These are phyloP conservation scores for Babylonia areolata DNA, from an alignment of 1,140 invertebrate species.

Conservation along the genomic window DNA sequence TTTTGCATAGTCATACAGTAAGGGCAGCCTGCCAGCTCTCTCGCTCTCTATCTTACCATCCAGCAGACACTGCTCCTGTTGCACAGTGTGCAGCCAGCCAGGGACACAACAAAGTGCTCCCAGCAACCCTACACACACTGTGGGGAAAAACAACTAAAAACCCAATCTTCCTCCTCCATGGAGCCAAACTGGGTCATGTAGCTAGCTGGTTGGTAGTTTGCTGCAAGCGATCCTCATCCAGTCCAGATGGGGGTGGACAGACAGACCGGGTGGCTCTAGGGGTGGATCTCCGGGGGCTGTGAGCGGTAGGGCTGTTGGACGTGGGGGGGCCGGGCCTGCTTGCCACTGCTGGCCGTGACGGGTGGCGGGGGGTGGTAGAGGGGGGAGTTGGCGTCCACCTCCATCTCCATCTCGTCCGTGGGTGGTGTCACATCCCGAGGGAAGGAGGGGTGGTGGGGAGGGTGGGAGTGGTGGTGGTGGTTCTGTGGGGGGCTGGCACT, in stretches of 20 bases:
- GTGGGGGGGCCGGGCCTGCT: slow-evolving; percentile 63
- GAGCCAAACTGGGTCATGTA: too few relatives aligned
- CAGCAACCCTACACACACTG: background rate
- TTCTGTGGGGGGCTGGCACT: slow-evolving; percentile 72
- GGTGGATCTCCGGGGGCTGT: slow-evolving; percentile 69
- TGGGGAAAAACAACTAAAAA: too few relatives aligned
- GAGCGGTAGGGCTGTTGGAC: slow-evolving; percentile 63
- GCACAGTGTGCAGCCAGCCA: background rate
- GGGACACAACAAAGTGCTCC: background rate
- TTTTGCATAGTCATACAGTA: background rate
- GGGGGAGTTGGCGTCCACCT: slow-evolving; percentile 71
- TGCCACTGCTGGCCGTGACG: slow-evolving; percentile 81
- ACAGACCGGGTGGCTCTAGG: slow-evolving; percentile 47
- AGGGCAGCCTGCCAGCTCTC: background rate
- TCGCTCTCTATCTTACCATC: background rate
- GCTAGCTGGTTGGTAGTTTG: too few relatives aligned
- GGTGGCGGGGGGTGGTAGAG: slow-evolving; percentile 88
- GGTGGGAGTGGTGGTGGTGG: slow-evolving; percentile 78
- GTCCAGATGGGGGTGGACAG: background rate
- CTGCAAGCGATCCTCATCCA: too few relatives aligned
- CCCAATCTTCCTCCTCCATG: too few relatives aligned
- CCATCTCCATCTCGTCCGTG: slow-evolving; percentile 69
- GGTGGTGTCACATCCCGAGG: slow-evolving; percentile 71
- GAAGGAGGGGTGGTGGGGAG: too few relatives aligned
- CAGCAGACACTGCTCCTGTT: too few relatives aligned